phyloP scores from a whole-genome alignment of 2,113 vertebrate species.

The Cynocephalus volans region DNA sequence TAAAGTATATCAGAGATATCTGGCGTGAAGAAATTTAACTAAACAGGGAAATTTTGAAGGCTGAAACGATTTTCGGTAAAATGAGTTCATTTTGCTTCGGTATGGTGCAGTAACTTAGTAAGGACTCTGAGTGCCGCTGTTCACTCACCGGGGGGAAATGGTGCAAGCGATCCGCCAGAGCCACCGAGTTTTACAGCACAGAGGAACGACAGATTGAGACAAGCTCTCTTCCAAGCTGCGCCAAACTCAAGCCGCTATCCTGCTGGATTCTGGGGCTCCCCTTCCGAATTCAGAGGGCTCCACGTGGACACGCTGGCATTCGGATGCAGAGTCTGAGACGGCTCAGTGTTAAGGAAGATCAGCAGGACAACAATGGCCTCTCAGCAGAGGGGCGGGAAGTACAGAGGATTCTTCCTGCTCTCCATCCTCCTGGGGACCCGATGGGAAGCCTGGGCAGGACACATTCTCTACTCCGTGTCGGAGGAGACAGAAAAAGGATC shows the following conservation, averaged over 20 bases:
- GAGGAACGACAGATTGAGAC: constrained; percentile 39
- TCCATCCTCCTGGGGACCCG: constrained; percentile 67
- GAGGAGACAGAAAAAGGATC: constrained; percentile 82
- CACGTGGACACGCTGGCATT: not conserved
- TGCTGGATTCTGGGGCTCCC: not conserved
- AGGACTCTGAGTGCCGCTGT: constrained; percentile 92
- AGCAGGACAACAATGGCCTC: constrained; percentile 62
- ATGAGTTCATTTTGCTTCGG: constrained; percentile 48
- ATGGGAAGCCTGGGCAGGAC: constrained; percentile 64
- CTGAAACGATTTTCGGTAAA: constrained; percentile 29
- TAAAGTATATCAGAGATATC: constrained; percentile 1
- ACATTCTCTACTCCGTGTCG: constrained; percentile 75
- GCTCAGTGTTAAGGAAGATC: not conserved
- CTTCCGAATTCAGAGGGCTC: not conserved
- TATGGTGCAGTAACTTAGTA: constrained; percentile 85
- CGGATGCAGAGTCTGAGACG: not conserved
- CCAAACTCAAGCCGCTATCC: not conserved
- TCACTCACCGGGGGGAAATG: constrained; percentile 81
- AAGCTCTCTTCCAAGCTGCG: constrained; percentile 17
- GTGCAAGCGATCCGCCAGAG: not conserved
- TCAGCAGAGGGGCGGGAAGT: not conserved
- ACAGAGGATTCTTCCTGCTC: constrained; percentile 71
- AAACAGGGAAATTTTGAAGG: constrained; percentile 50
- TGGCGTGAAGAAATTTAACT: not conserved
- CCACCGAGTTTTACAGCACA: constrained; percentile 44